Base-by-base conservation (phyloP, 1,140 invertebrate species). In the Phthorimaea operculella region DNA sequence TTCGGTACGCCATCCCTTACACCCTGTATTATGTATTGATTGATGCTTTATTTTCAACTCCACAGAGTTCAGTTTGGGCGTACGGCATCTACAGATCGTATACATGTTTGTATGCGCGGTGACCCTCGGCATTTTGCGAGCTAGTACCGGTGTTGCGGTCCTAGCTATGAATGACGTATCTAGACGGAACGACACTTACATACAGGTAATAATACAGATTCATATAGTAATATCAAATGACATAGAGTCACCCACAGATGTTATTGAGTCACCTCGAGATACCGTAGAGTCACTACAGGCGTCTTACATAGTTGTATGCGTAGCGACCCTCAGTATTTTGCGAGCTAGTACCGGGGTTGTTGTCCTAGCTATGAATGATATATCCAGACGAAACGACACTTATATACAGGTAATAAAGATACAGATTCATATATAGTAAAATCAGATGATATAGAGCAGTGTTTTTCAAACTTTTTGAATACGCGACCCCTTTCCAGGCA, bases 201-300 rank as follows among this genome's bases (percentile, higher is more conserved):
- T 76, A 58, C 60, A 73, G 68, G 77, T 74, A 62, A 50, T n/a
- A 28, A 10, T 16, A n/a, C n/a, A n/a, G n/a, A n/a, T n/a, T n/a
- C n/a, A n/a, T n/a, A n/a, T n/a, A n/a, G n/a, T n/a, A n/a, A n/a
- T n/a, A n/a, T 36, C 7, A 36, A 36, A 12, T 7, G 34, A 12
- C 7, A 36, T 36, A 36, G 34, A 12, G 34, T 7, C 7, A 36
- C 12, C 34, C 34, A 36, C 34, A n/a, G n/a, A n/a, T n/a, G n/a
- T n/a, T 12, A 8, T n/a, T 36, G 34, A 8, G 34, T 53, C 12
- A 36, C 33, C 6, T n/a, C 8, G 10, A n/a, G n/a, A n/a, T n/a
- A n/a, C n/a, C 1, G 64, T 83, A 4, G 66, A 77, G 0, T 77
- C 80, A 39, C 4, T 83, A 0, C 78, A 83, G 51, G 62, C 72